phyloP scores from a whole-genome alignment of 2,888 invertebrate species.

The Punctoribates punctum region DNA sequence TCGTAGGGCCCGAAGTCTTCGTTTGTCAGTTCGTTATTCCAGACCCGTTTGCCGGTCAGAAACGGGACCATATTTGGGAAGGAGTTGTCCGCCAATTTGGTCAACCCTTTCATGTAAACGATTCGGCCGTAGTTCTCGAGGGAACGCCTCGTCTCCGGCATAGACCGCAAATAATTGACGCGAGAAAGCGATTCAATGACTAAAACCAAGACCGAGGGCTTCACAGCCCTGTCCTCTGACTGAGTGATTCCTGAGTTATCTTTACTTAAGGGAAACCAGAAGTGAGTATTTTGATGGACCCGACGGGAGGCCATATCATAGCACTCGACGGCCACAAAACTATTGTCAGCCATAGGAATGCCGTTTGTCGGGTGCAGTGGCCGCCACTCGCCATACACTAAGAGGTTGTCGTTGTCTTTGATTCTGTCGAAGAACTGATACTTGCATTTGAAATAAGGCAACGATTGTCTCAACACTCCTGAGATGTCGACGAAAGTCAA shows the following conservation, averaged over 20 bases:
- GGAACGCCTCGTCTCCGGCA: constrained; percentile 67
- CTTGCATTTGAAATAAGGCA: background rate
- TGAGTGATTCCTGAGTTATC: background rate
- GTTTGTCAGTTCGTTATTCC: constrained; percentile 26
- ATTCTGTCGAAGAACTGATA: constrained; percentile 29
- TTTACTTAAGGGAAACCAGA: constrained; percentile 2
- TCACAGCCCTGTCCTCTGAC: background rate
- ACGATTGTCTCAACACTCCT: constrained; percentile 1
- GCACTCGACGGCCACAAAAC: constrained; percentile 22
- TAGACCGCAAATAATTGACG: constrained; percentile 75
- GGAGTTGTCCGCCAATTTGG: constrained; percentile 90
- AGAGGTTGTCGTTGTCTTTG: background rate
- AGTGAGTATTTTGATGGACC: constrained; percentile 22
- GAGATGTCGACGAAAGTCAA: constrained; percentile 23
- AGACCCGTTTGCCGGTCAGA: constrained; percentile 62
- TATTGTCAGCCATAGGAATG: constrained; percentile 5
- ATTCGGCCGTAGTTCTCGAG: constrained; percentile 62
- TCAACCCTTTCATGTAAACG: constrained; percentile 79
- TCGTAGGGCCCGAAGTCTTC: constrained; percentile 47
- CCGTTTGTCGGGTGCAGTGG: constrained; percentile 6
- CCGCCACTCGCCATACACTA: background rate
- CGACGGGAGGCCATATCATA: background rate
- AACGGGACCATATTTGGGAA: constrained; percentile 83
- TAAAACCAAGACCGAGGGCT: constrained; percentile 63
- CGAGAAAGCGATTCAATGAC: constrained; percentile 82